Evolutionary conservation across 2,888 invertebrate genomes (phyloP), one percentile per base, ranked within the genome.

Genomic region (Torymus aiolomorphi): DNA sequence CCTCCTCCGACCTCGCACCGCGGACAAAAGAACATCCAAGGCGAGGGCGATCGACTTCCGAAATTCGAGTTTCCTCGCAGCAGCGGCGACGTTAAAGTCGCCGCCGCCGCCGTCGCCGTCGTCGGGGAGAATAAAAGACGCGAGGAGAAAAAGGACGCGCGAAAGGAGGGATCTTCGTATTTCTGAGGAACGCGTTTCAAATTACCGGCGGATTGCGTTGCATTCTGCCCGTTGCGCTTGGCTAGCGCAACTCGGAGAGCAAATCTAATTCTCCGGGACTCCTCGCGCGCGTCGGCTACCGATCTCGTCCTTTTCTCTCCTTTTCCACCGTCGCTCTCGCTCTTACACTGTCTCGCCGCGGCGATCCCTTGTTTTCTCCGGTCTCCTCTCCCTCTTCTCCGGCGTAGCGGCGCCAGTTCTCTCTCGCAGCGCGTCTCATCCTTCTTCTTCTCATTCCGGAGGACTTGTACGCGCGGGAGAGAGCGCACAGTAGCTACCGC

Each of bases 181-280:
- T 88, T 84, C 84, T 71, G 71, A 72, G 71, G 85, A 86, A 82
- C 88, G 87, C 87, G 88, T 87, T 87, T 88, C 86, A 86, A 88
- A 88, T 89, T 88, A 88, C 88, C 63, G 83, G 82, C 82, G 86
- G 86, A 89, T 88, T 86, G 87, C 86, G 87, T 87, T 88, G 88
- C 88, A 88, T 88, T 88, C 86, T 88, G 86, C 84, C 84, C 88
- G 88, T 88, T 84, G 86, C 87, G 88, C 87, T 89, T 87, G 86
- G 87, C 87, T 87, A 87, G 86, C 86, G 83, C 82, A 84, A 18
- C 16, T 14, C 54, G 42, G n/a, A 62, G 86, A 87, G 88, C 86
- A 88, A 89, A 89, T 87, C 87, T 86, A 87, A 87, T 87, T 87
- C 86, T 84, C 86, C 83, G 82, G 84, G 82, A 83, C 71, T 67